Evolutionary conservation across 2,888 invertebrate species (phyloP), one percentile per base, ranked within the genome.

Genomic region (Panzeria rudis): DNA sequence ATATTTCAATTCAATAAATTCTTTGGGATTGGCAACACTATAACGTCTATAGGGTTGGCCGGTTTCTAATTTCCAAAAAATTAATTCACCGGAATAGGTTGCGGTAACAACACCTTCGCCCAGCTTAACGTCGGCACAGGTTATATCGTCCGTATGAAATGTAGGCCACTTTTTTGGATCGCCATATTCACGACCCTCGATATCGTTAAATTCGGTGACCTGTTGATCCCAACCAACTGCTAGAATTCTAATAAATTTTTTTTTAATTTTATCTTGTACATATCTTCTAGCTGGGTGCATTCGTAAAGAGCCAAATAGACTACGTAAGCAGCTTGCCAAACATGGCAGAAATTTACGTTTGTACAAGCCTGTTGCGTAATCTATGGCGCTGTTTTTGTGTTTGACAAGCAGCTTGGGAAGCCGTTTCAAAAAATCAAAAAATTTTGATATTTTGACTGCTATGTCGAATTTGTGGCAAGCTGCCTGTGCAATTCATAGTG

Each of bases 11-110:
- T 92, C 91, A 41, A 92, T 89, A 71, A 92, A 93, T 44, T 89
- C 84, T 11, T 84, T 89, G n/a, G 93, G 93, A 82, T 92, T 89
- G 77, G 90, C 89, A 0, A 93, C 93, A 86, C 89, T 89, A 73
- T 90, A 90, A 44, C 89, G 93, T 90, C 94, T 93, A 90, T 95
- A 96, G 0, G 96, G 95, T 90, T 96, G 96, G 0, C 96, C 96
- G 0, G 97, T 97, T 92, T 97, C 96, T 76, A 97, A 93, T 87
- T 95, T 95, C 97, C 97, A 97, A 87, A 97, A 93, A 29, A 97
- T 93, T 64, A 97, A 93, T 91, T 97, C 96, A 0, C 97, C 97
- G 88, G 95, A 95, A 91, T 96, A 96, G 13, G 95, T 95, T 64
- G 90, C 91, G 2, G 97, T 97, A 52, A 95, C 97, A 35, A 97